Conservation (phyloP, 2,113 vertebrate genomes). For the Martes martes region DNA sequence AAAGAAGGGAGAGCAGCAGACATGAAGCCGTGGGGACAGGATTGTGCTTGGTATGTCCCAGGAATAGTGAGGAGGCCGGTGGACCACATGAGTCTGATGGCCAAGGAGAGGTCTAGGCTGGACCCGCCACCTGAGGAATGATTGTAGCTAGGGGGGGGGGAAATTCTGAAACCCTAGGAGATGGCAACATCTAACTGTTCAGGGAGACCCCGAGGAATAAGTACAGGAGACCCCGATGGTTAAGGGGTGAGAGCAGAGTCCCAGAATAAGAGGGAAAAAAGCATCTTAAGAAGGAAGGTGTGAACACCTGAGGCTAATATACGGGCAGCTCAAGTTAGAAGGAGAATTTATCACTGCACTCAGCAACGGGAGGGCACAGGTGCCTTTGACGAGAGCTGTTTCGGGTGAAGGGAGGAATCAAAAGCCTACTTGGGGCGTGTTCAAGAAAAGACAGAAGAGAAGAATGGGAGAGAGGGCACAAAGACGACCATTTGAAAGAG, state of each 20-base stretch:
- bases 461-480: not conserved
- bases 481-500: not conserved
- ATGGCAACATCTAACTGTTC: not conserved
- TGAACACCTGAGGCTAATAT: not conserved
- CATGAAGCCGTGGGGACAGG: not conserved
- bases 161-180: not conserved
- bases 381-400: not conserved
- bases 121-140: not conserved
- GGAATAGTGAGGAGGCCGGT: not conserved
- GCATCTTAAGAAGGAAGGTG: not conserved
- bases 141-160: not conserved
- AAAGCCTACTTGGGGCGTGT: not conserved
- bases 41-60: not conserved
- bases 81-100: not conserved
- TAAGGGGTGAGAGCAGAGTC: not conserved
- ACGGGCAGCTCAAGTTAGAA: not conserved
- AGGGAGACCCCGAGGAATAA: not conserved
- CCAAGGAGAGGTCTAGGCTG: not conserved
- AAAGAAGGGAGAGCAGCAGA: not conserved
- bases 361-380: not conserved
- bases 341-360: not conserved
- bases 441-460: not conserved
- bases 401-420: not conserved
- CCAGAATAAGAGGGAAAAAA: not conserved
- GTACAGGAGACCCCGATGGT: not conserved